Conservation (phyloP, 1,140 invertebrate genomes). For the Anastrepha ludens region DNA sequence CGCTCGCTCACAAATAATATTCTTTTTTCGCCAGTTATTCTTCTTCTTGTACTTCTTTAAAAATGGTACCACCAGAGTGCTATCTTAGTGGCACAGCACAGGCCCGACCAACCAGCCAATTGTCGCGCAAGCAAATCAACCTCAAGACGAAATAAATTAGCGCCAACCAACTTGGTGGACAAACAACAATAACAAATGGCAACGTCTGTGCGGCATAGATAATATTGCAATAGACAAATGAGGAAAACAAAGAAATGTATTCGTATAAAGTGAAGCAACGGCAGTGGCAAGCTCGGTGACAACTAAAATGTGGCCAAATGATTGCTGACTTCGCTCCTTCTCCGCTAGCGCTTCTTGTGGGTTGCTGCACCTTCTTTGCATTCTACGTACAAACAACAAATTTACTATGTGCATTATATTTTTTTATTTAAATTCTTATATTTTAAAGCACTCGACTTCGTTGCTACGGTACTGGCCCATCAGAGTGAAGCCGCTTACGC, state of each 20-base stretch:
- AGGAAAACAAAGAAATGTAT: background rate
- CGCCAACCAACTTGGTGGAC: conserved; percentile 37
- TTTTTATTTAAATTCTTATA: conserved; percentile 32
- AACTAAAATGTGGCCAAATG: background rate
- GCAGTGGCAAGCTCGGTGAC: background rate
- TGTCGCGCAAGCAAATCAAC: conserved; percentile 39
- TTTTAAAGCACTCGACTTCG: background rate
- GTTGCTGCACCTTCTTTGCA: background rate
- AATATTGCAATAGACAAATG: conserved; percentile 38
- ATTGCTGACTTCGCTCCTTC: too few species aligned
- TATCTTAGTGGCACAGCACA: conserved; percentile 1
- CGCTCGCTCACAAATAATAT: background rate
- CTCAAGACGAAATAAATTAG: conserved; percentile 52
- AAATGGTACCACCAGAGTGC: background rate
- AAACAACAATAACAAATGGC: conserved; percentile 40
- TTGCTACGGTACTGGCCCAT: background rate
- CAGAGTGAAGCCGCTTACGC: background rate
- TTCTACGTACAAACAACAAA: background rate
- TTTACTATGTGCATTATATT: conserved; percentile 19
- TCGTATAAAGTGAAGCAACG: background rate
- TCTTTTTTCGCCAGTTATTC: background rate
- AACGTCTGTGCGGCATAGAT: conserved; percentile 32
- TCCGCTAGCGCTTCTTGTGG: background rate
- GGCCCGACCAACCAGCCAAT: background rate
- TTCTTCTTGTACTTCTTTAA: background rate